These are phyloP conservation scores for Epistrophe eligans DNA, from an alignment of 2,888 invertebrate genomes.

Conservation along the genomic window DNA sequence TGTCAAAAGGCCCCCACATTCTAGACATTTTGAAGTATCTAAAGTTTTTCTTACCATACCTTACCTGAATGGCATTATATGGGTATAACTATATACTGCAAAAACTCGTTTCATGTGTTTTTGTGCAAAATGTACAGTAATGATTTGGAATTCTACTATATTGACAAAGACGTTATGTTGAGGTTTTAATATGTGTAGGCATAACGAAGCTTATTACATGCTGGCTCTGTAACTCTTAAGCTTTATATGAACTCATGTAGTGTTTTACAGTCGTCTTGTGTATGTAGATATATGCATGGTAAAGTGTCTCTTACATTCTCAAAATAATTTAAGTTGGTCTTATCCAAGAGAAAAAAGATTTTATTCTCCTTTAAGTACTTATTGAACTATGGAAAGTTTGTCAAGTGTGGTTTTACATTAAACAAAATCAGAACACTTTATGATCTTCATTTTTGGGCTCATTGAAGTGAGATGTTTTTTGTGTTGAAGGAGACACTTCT, in stretches of 20 bases:
- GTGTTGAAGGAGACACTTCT: no score
- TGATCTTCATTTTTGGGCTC: no score
- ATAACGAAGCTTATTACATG: conserved; percentile 33
- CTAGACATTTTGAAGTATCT: conserved; percentile 36
- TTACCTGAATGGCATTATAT: neutral
- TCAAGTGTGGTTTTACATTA: no score
- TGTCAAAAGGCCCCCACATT: conserved; percentile 66
- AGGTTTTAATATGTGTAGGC: conserved; percentile 6
- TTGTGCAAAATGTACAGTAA: conserved; percentile 26
- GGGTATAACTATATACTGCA: conserved; percentile 4
- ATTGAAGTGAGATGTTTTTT: no score
- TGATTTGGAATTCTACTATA: conserved; percentile 33
- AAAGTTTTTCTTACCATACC: conserved; percentile 16
- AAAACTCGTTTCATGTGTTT: conserved; percentile 23
- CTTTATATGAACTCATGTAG: neutral
- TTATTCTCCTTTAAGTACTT: no score
- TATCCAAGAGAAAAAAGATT: no score
- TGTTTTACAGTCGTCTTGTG: neutral
- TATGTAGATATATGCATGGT: no score
- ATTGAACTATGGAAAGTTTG: no score
- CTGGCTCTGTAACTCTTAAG: conserved; percentile 5
- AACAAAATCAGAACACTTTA: no score
- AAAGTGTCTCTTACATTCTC: no score
- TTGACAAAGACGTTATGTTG: conserved; percentile 2
- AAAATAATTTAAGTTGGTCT: no score